These are phyloP conservation scores for Ips nitidus DNA, from an alignment of 1,140 invertebrate genomes.

Conservation along the genomic window DNA sequence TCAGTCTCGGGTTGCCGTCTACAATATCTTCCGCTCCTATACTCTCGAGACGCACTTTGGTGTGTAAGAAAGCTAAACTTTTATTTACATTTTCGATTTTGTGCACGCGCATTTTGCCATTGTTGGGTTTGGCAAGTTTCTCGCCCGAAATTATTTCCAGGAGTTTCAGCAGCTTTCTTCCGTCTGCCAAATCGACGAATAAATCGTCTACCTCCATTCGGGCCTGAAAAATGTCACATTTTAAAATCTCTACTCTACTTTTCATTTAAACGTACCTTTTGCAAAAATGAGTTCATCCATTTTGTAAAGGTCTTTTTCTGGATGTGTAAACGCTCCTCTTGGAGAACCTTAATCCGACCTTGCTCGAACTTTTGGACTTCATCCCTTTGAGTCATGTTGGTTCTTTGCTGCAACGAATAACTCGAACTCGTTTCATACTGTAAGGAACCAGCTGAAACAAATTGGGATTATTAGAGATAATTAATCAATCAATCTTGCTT, in stretches of 20 bases:
- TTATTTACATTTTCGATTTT: slow-evolving; percentile 99
- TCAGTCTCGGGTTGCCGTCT: slow-evolving; percentile 93
- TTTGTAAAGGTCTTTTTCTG: slow-evolving; percentile 99
- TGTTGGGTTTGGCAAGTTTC: slow-evolving; percentile 94
- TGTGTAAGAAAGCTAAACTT: slow-evolving; percentile 95
- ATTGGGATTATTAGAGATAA: slow-evolving; percentile 13
- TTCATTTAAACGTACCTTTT: slow-evolving; percentile 68
- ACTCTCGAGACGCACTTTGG: slow-evolving; percentile 95
- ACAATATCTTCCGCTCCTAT: slow-evolving; percentile 99
- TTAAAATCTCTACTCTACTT: not conserved
- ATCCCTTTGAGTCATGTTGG: slow-evolving; percentile 85
- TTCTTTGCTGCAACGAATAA: slow-evolving; percentile 51
- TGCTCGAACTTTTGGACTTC: slow-evolving; percentile 94
- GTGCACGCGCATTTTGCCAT: slow-evolving; percentile 95
- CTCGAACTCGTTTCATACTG: slow-evolving; percentile 48
- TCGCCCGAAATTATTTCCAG: slow-evolving; percentile 99
- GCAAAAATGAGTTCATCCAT: slow-evolving; percentile 99
- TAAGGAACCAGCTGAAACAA: slow-evolving; percentile 46
- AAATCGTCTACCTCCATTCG: slow-evolving; percentile 97
- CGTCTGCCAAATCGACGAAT: slow-evolving; percentile 94
- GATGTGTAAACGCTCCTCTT: slow-evolving; percentile 95
- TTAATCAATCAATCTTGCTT: not conserved
- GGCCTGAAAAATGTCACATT: slow-evolving; percentile 59
- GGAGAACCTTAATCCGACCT: slow-evolving; percentile 92
- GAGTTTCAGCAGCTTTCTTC: slow-evolving; percentile 92